Base-by-base conservation (phyloP, 2,797 vertebrate species). In the Arremon brunneinucha region DNA sequence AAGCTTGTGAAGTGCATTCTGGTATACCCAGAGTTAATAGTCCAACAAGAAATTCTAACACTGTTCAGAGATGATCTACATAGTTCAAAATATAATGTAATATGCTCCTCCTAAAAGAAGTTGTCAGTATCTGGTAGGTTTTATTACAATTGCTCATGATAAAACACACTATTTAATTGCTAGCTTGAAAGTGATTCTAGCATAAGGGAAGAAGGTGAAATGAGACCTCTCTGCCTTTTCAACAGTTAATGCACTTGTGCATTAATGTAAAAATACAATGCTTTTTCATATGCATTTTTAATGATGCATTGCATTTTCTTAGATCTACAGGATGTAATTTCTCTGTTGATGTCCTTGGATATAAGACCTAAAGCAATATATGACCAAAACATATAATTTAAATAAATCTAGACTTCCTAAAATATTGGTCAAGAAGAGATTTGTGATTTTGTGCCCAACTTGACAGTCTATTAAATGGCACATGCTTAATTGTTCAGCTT, bases 161-260 rank as follows among this genome's bases (percentile, higher is more conserved):
- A 95, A 97, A 97, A 96, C 3, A 52, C 89, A 93, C 95, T 96
- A 91, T 97, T 97, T 97, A 97, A 97, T 97, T 98, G 97, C 87
- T 95, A 94, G 94, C 94, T 96, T 81, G 90, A 97, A 97, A 97
- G 93, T 93, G 96, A 97, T 96, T 97, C 96, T 94, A 96, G 93
- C 91, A 91, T 94, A 97, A 97, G 96, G 94, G 49, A 90, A 95
- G 93, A 97, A 96, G 94, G 91, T 92, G 69, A 97, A 97, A 97
- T 94, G 96, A 96, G 94, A 97, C 94, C 91, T 94, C 70, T 95
- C 93, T 89, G 72, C 96, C 94, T 96, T 97, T 97, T 94, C 94
- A 97, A 97, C 94, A 95, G 93, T 96, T 96, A 93, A 96, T 94
- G 92, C 94, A 95, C 93, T 93, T 96, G 78, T 94, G 84, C 95